phyloP scores from a whole-genome alignment of 2,797 vertebrate genomes.

The Platalea minor region DNA sequence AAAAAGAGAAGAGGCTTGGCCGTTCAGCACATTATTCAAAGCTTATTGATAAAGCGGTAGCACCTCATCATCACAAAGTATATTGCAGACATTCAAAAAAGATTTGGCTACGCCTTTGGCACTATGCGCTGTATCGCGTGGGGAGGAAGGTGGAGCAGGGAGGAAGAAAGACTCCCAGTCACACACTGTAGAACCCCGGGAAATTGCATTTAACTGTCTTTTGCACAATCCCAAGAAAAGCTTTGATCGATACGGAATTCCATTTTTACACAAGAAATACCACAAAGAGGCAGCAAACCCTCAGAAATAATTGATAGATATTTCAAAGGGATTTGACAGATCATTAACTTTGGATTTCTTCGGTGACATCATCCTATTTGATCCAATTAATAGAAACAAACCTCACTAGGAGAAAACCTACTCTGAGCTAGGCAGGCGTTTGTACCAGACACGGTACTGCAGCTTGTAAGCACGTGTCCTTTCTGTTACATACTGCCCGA shows the following conservation, averaged over 20 bases:
- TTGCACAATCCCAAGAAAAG: neutral
- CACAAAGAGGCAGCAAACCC: conserved; percentile 59
- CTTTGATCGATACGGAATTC: neutral
- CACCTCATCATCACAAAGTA: neutral
- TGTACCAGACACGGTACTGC: neutral
- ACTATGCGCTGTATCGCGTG: fast-evolving
- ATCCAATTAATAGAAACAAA: conserved; percentile 12
- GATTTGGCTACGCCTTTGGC: neutral
- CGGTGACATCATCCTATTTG: neutral
- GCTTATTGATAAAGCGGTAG: neutral
- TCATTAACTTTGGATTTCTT: neutral
- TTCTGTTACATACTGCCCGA: neutral
- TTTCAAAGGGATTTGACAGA: conserved; percentile 26
- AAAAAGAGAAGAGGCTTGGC: neutral
- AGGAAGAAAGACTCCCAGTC: neutral
- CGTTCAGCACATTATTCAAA: neutral
- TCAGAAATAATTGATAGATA: conserved; percentile 32
- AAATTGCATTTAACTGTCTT: neutral
- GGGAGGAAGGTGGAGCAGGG: fast-evolving
- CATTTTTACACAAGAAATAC: conserved; percentile 35
- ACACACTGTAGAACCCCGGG: neutral
- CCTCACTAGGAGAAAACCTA: neutral
- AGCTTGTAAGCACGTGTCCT: neutral
- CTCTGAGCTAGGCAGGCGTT: neutral
- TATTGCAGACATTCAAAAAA: neutral